Conservation (phyloP, 1,140 invertebrate genomes). For the Drosophila gunungcola region DNA sequence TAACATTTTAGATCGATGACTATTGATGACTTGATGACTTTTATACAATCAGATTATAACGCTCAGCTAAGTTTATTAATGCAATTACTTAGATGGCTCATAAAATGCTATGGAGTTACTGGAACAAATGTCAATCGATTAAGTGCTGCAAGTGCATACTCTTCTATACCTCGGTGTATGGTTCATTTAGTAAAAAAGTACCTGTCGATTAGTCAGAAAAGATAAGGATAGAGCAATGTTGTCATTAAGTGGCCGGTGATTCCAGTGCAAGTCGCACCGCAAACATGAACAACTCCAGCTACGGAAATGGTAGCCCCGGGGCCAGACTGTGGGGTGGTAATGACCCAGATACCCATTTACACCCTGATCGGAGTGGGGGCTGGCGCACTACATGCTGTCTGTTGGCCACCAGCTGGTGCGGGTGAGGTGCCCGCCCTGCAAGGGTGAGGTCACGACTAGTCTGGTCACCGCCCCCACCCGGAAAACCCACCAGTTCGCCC, state of each 20-base stretch:
- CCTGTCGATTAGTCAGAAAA: constrained; percentile 35
- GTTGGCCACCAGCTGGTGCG: constrained; percentile 85
- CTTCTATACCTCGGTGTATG: background rate
- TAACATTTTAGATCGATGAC: constrained; percentile 1
- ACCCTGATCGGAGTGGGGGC: constrained; percentile 17
- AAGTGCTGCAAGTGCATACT: constrained; percentile 10
- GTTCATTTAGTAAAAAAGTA: constrained; percentile 13
- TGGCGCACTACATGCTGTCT: constrained; percentile 7
- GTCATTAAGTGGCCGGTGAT: constrained; percentile 19
- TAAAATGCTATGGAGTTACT: background rate
- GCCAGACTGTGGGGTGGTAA: constrained; percentile 59
- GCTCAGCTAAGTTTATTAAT: background rate
- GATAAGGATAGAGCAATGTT: constrained; percentile 21
- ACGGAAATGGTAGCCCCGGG: background rate
- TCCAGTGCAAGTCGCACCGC: constrained; percentile 28
- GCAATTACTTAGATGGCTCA: background rate
- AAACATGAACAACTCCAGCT: constrained; percentile 33
- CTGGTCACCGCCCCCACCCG: constrained; percentile 85
- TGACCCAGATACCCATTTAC: constrained; percentile 80
- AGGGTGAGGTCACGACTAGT: constrained; percentile 85
- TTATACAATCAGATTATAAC: background rate
- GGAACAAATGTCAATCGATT: constrained; percentile 7
- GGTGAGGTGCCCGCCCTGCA: constrained; percentile 86
- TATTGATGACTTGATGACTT: background rate
- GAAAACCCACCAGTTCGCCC: constrained; percentile 87